Evolutionary conservation across 1,140 invertebrate genomes (phyloP).

Genomic region (Meloidogyne exigua): DNA sequence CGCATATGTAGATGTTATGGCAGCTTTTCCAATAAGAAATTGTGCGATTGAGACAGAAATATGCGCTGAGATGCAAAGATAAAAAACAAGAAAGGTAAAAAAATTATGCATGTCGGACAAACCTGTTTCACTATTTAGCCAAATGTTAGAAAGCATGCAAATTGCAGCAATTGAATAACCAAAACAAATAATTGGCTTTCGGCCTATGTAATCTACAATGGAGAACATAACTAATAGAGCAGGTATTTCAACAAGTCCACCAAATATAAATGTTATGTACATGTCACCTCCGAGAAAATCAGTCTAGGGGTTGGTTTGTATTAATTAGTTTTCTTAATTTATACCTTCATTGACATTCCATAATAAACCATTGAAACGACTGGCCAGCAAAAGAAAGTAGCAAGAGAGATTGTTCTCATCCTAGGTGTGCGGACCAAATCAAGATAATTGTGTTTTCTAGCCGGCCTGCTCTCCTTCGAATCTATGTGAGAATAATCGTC

Average conservation of each 20-base stretch:
- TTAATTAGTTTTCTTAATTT: neutral
- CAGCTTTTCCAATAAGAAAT: slow-evolving; percentile 58
- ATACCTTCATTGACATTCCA: slow-evolving; percentile 59
- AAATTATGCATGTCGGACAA: slow-evolving; percentile 6
- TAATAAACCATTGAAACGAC: slow-evolving; percentile 64
- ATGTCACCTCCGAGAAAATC: slow-evolving; percentile 62
- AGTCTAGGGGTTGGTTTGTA: slow-evolving; percentile 23
- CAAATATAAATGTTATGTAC: slow-evolving; percentile 62
- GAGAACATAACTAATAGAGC: slow-evolving; percentile 54
- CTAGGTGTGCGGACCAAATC: slow-evolving; percentile 57
- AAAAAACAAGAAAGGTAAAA: slow-evolving; percentile 15
- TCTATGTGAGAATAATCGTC: slow-evolving; percentile 33
- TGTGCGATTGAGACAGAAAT: slow-evolving; percentile 53
- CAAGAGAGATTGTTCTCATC: slow-evolving; percentile 48
- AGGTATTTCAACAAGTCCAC: slow-evolving; percentile 61
- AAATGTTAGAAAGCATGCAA: slow-evolving; percentile 52
- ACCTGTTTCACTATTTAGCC: slow-evolving; percentile 35
- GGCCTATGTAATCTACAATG: slow-evolving; percentile 55
- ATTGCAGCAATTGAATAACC: slow-evolving; percentile 53
- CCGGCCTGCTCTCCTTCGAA: neutral
- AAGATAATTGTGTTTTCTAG: slow-evolving; percentile 46
- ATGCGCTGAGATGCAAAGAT: slow-evolving; percentile 42
- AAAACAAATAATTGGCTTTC: slow-evolving; percentile 49
- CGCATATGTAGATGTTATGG: slow-evolving; percentile 60
- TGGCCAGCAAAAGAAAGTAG: slow-evolving; percentile 52